Base-by-base conservation (phyloP, 2,113 vertebrate species). In the Chaenocephalus aceratus region DNA sequence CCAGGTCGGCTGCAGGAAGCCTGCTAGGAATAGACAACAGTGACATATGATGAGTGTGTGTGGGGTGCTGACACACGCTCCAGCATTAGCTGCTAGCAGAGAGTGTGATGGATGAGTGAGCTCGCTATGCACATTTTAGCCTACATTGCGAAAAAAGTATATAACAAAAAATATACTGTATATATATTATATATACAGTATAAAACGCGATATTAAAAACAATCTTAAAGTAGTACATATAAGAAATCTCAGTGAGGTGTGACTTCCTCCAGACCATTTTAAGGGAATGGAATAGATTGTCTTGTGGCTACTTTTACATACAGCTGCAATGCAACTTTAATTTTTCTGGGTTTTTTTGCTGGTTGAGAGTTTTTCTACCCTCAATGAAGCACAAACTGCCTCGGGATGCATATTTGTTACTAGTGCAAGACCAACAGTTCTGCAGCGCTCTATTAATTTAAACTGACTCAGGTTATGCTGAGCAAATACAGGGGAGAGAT, bases 21-120 rank as follows among this genome's bases (percentile, higher is more conserved):
- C 84, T 75, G 72, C 69, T 57, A 11, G 51, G 83, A 88, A 77
- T 59, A 79, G 89, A 91, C 89, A 86, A 71, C 69, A 86, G 78
- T 91, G 86, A 90, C 89, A 80, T 85, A 88, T 84, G 81, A 88
- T 84, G 81, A 86, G 75, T 69, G 75, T 84, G 78, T 83, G 86
- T 73, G 45, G 45, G 82, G 69, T 44, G 77, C 72, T 79, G 86
- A 90, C 83, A 86, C 78, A 30, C 14, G 1, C 70, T 54, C 73
- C 46, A 44, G 83, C 57, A 30, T 83, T 83, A 80, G 79, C 71
- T 59, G 76, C 56, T 36, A 45, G 79, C 66, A 15, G 48, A 66
- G 77, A 62, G 54, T 16, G 49, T 91, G 87, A 91, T 89, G 72
- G 84, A 90, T 89, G 72, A 72, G 71, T 11, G 71, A 83, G 65